phyloP scores from a whole-genome alignment of 2,888 invertebrate species.

The Nephrotoma flavescens region DNA sequence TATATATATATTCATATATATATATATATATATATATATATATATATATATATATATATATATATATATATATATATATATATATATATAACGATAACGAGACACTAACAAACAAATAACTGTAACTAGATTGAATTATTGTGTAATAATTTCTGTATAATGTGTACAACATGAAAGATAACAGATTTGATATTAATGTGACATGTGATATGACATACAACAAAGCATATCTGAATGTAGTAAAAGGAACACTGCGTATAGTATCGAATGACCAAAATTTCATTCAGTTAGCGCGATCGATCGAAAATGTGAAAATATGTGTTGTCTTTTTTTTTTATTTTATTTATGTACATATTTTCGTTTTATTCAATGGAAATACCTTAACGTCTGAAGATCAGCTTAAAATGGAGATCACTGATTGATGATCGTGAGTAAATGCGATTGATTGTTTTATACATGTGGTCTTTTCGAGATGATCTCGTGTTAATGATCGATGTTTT shows the following conservation, averaged over 20 bases:
- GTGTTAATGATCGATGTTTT: background rate
- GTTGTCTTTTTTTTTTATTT: background rate
- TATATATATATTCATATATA: too few relatives aligned
- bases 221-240: background rate
- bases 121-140: background rate
- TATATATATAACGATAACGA: background rate
- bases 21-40: too few relatives aligned
- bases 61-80: too few relatives aligned
- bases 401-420: background rate
- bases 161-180: background rate
- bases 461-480: background rate
- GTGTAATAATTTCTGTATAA: background rate
- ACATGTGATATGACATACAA: background rate
- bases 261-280: background rate
- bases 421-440: background rate
- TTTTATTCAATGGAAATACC: background rate
- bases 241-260: background rate
- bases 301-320: background rate
- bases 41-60: too few relatives aligned
- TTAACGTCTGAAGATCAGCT: background rate
- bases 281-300: background rate
- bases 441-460: background rate
- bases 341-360: background rate
- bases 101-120: background rate
- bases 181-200: background rate